Base-by-base conservation (phyloP, 2,888 invertebrate species). In the Podabrus alpinus region DNA sequence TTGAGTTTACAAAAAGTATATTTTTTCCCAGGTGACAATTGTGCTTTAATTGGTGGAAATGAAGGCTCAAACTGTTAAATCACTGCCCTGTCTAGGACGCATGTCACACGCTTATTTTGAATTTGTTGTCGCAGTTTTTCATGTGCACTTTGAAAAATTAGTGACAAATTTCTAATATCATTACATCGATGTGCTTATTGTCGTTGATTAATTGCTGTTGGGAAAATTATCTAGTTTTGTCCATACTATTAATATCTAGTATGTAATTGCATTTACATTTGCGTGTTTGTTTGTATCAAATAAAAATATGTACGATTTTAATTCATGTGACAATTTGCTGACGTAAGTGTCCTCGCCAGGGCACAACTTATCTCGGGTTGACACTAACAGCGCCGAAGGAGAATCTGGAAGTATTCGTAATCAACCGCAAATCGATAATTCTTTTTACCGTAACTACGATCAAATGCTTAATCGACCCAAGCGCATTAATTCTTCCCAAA, bases 351-450 rank as follows among this genome's bases (percentile, higher is more conserved):
- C 80, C 81, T 84, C 82, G 77, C 87, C 92, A 95, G 96, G 95
- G 91, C 95, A 96, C 92, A 95, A 95, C 91, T 90, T 95, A 91
- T 95, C 95, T 87, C 95, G 95, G 89, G 93, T 91, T 86, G 95
- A 95, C 88, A 94, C 94, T 84, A 95, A 94, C 90, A 95, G 95
- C 88, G 91, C 94, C 84, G 94, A 94, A 82, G 90, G 89, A 78
- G 92, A 91, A 81, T 90, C 90, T 75, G 87, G 88, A 70, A 88
- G 85, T 83, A 82, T 88, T 77, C 89, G 90, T 72, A 94, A 93
- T 86, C 91, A 91, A 78, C 91, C 92, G 80, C 94, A 93, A 85
- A 93, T 93, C 80, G 93, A 91, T 79, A 91, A 92, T 79, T 94
- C 93, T 84, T 94, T 94, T 89, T 94, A 93, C 89, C 92, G 92